Evolutionary conservation across 2,797 vertebrate genomes (phyloP).

Genomic region (Falco biarmicus): DNA sequence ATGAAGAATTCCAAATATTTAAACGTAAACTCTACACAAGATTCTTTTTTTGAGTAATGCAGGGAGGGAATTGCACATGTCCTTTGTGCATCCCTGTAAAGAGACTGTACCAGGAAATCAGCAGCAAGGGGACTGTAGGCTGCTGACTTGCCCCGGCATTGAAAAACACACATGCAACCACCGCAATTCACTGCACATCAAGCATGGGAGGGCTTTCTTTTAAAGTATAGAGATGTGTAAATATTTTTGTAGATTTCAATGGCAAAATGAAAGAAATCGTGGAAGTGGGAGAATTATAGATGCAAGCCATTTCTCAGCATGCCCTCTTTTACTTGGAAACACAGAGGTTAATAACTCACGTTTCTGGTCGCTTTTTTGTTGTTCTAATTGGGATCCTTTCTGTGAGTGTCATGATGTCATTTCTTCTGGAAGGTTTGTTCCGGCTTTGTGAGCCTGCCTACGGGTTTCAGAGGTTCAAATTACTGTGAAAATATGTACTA

Average conservation of each 20-base stretch:
- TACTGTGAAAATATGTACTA: not conserved
- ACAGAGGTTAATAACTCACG: not conserved
- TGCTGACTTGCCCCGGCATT: not conserved
- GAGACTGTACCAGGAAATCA: rapidly evolving
- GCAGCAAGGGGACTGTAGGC: too few species aligned
- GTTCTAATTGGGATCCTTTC: not conserved
- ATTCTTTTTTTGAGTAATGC: not conserved
- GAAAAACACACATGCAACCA: not conserved
- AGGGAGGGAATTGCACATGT: not conserved
- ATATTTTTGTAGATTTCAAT: not conserved
- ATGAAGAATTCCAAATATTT: not conserved
- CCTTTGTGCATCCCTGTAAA: too few species aligned
- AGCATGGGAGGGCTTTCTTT: not conserved
- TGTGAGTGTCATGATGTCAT: not conserved
- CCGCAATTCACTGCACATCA: too few species aligned
- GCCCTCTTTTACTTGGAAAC: not conserved
- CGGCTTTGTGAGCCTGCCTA: not conserved
- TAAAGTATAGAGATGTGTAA: not conserved
- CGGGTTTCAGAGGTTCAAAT: not conserved
- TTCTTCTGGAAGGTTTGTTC: not conserved
- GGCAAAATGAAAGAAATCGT: not conserved
- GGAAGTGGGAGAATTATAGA: not conserved
- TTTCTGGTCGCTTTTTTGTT: not conserved
- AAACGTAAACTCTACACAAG: not conserved
- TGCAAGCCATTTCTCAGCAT: not conserved